Evolutionary conservation across 2,797 vertebrate genomes (phyloP), one percentile per base, ranked within the genome.

Genomic region (Sarcophilus harrisii): DNA sequence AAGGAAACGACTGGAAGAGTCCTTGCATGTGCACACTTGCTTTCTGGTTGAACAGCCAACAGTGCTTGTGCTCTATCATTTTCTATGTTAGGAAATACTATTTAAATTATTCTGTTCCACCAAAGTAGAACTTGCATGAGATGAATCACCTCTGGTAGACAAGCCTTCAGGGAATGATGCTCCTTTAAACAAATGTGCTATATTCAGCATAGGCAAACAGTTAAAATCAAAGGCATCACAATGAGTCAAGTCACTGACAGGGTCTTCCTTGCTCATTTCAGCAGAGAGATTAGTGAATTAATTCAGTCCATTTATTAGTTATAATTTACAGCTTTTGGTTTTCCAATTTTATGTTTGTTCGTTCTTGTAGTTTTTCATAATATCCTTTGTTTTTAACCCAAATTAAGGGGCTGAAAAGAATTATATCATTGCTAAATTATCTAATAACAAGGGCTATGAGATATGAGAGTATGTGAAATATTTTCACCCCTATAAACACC

Each of bases 391-490:
- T 81, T 95, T 30, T 58, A 97, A 90, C 38, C n/a, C n/a, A 24
- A 24, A 1, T 81, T 24, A 38, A 81, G 8, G 2, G 45, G 18
- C n/a, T 73, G 16, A 73, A 45, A 45, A 97, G 66, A 97, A 97
- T 98, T 97, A 96, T 93, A 95, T 97, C 95, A 94, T 62, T 97
- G 96, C 97, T 97, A 97, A 94, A 90, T 62, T 16, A 28, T 96
- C 92, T 54, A 60, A 91, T 95, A 94, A 62, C 52, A 97, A 91
- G 59, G 62, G 90, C 54, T 93, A 89, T 95, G 54, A 93, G 55
- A 87, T 38, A 93, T 9, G 0, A 90, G 95, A 91, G 95, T 52
- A 10, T 95, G 91, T 11, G 38, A 66, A 95, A 90, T 4, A 66
- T 62, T 3, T 27, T 13, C 58, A n/a, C 3, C 11, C 38, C 16